A percentile compares a stretch with the other conserved stretches of the same genome.
Evolutionary conservation across 1,140 invertebrate genomes (phyloP).

Genomic region (Brachionus manjavacas): DNA sequence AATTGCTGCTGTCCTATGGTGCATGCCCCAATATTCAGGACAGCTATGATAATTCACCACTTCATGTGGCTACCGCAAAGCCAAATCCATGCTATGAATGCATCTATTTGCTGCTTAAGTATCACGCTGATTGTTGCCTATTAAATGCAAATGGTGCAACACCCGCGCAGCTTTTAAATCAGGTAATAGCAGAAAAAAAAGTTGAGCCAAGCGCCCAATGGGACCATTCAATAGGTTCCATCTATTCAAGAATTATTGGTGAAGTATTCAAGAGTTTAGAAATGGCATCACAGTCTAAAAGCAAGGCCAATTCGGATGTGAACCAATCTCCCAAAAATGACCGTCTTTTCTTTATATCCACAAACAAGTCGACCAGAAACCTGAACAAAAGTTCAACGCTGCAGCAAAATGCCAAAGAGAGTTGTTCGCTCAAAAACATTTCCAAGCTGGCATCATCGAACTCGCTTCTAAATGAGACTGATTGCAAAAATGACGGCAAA

Average conservation of each 20-base stretch:
- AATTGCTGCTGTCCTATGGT: not conserved
- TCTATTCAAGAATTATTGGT: slow-evolving; percentile 7
- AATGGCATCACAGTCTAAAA: not conserved
- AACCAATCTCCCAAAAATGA: slow-evolving; percentile 1
- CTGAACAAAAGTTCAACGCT: slow-evolving; percentile 6
- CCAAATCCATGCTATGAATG: slow-evolving; percentile 18
- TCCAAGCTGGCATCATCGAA: not conserved
- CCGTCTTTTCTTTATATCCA: not conserved
- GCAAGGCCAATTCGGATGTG: not conserved
- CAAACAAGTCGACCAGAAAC: not conserved
- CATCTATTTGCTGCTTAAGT: not conserved
- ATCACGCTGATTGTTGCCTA: not conserved
- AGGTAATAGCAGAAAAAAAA: not conserved
- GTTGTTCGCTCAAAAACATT: not conserved
- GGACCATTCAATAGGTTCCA: not conserved
- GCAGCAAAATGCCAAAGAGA: not conserved
- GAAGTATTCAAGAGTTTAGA: slow-evolving; percentile 1
- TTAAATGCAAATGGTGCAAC: not conserved
- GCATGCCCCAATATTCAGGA: slow-evolving; percentile 34
- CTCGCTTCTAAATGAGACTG: not conserved
- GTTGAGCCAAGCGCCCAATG: not conserved
- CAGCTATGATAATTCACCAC: not conserved
- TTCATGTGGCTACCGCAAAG: slow-evolving; percentile 24
- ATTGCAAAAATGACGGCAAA: not conserved
- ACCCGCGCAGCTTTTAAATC: not conserved